These are phyloP conservation scores for Ianthella basta DNA, from an alignment of 37 sponge, comb jelly and placozoan species.

Conservation along the genomic window DNA sequence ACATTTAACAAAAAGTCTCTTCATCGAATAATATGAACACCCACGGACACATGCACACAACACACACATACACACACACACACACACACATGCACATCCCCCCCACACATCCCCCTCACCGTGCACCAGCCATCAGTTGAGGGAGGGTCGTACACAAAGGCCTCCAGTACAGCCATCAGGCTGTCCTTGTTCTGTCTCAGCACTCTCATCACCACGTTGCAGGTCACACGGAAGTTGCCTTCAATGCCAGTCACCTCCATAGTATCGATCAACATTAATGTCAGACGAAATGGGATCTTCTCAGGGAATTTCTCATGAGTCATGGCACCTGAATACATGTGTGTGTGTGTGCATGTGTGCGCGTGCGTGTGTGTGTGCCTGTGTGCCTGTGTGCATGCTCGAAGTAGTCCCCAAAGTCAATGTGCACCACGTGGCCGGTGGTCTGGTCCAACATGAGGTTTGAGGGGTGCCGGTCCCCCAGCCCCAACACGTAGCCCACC, in stretches of 20 bases:
- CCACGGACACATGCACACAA: too few species aligned
- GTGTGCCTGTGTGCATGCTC: constrained; percentile 48
- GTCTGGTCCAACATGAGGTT: constrained; percentile 97
- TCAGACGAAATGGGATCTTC: constrained; percentile 97
- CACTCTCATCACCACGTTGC: constrained; percentile 88
- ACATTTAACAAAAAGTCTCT: too few species aligned
- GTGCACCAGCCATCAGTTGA: too few species aligned
- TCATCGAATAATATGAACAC: too few species aligned
- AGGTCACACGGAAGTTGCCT: constrained; percentile 94
- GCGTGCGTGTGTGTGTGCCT: too few species aligned
- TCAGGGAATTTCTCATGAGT: constrained; percentile 97
- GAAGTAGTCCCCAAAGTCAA: constrained; percentile 99
- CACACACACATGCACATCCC: too few species aligned
- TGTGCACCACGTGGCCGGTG: constrained; percentile 92
- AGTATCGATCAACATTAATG: constrained; percentile 93
- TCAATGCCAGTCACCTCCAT: constrained; percentile 99
- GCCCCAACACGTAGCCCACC: constrained; percentile 96
- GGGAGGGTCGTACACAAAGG: constrained; percentile 99
- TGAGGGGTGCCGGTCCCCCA: constrained; percentile 96
- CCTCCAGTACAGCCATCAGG: constrained; percentile 97
- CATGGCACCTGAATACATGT: constrained; percentile 79
- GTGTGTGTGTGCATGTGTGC: too few species aligned
- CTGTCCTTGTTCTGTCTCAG: constrained; percentile 96
- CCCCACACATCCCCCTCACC: too few species aligned
- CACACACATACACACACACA: too few species aligned